A percentile compares a stretch with the other conserved stretches of the same genome.
Conservation (phyloP, 2,797 vertebrate genomes). For the Tauraco hartlaubi region DNA sequence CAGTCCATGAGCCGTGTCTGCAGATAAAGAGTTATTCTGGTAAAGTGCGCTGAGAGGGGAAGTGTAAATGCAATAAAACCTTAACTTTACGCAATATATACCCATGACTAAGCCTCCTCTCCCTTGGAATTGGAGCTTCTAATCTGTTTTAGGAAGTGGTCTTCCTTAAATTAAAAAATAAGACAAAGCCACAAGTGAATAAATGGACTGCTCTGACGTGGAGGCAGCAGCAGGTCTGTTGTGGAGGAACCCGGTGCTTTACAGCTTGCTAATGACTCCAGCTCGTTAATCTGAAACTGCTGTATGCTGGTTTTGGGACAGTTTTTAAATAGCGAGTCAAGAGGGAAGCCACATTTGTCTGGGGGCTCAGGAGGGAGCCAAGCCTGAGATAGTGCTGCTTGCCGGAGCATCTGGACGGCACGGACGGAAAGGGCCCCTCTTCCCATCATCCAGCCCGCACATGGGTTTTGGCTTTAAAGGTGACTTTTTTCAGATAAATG, state of each 20-base stretch:
- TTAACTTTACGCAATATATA: not conserved
- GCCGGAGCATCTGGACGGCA: not conserved
- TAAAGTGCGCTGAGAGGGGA: not conserved
- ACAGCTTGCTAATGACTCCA: not conserved
- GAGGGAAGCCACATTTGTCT: constrained; percentile 27
- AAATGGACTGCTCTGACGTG: not conserved
- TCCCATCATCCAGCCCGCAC: not conserved
- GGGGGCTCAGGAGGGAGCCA: constrained; percentile 17
- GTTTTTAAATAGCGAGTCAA: constrained; percentile 68
- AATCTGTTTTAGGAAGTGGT: not conserved
- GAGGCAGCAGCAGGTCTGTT: not conserved
- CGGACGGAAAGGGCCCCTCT: not conserved
- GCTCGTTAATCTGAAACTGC: constrained; percentile 9
- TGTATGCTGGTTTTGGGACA: not conserved
- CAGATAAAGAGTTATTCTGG: constrained; percentile 62
- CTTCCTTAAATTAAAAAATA: not conserved
- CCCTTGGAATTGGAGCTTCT: not conserved
- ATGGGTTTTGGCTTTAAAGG: not conserved
- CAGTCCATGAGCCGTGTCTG: not conserved
- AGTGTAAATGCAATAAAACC: not conserved
- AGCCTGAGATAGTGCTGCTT: constrained; percentile 15
- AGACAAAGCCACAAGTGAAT: not conserved
- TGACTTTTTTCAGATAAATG: constrained; percentile 16
- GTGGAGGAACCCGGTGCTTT: not conserved
- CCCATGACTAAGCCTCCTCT: not conserved